A percentile compares a stretch with the other conserved stretches of the same genome.
phyloP scores from a whole-genome alignment of 2,797 vertebrate species.

The Psittacula echo region DNA sequence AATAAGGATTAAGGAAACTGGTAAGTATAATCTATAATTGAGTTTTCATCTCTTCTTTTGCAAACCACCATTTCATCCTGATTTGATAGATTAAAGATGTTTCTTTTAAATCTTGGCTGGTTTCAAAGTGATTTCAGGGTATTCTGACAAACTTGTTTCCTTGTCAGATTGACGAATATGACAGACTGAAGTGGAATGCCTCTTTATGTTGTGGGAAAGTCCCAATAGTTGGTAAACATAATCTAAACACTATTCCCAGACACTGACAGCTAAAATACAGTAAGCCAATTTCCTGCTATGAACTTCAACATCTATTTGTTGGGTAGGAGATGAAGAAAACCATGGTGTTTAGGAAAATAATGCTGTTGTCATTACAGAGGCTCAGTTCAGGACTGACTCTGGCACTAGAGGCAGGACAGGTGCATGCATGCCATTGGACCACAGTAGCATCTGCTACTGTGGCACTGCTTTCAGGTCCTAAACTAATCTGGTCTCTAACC shows the following conservation, averaged over 20 bases:
- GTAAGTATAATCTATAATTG: not conserved
- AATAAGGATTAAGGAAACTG: not conserved
- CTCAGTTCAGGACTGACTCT: not conserved
- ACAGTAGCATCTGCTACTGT: not conserved
- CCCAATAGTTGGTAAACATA: conserved; percentile 3
- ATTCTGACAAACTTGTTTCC: conserved; percentile 21
- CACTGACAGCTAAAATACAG: not conserved
- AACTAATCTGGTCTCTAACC: not conserved
- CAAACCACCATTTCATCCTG: not conserved
- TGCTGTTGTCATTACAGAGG: not conserved
- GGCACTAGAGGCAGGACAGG: not conserved
- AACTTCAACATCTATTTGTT: not conserved
- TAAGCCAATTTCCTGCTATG: not conserved
- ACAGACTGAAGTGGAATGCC: conserved; percentile 5
- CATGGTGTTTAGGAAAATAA: not conserved
- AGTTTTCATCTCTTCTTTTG: not conserved
- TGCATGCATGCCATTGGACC: fast-evolving
- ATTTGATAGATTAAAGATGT: not conserved
- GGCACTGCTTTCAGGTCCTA: not conserved
- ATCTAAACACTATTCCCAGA: not conserved
- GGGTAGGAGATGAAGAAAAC: not conserved
- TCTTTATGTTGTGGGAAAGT: not conserved
- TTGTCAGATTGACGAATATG: conserved; percentile 19
- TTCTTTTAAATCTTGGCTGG: conserved; percentile 22
- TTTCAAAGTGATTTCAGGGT: conserved; percentile 1